A percentile compares a stretch with the other conserved stretches of the same genome.
phyloP scores from a whole-genome alignment of 2,888 invertebrate species.

The Tetragnatha montana region DNA sequence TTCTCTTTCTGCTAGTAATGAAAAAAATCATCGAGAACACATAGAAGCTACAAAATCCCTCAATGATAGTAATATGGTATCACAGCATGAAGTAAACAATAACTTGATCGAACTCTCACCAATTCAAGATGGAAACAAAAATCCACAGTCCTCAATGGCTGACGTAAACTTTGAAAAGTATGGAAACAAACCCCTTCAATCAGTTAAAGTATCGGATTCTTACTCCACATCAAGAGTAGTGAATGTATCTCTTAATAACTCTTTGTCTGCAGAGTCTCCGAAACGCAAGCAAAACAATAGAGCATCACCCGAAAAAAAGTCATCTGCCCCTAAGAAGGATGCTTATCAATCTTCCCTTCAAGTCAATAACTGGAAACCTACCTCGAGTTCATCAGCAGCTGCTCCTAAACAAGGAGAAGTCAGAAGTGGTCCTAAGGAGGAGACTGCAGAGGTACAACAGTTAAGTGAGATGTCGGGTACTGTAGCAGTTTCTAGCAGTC shows the following conservation, averaged over 20 bases:
- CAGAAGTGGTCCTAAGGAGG: background rate
- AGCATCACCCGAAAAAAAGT: background rate
- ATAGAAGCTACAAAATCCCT: constrained; percentile 67
- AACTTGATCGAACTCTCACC: constrained; percentile 20
- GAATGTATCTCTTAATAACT: constrained; percentile 35
- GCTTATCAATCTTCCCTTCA: background rate
- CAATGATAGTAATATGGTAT: constrained; percentile 63
- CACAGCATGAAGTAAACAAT: constrained; percentile 53
- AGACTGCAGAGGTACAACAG: constrained; percentile 4
- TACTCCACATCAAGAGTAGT: constrained; percentile 18
- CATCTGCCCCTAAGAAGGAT: background rate
- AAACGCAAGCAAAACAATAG: background rate
- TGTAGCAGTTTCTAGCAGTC: background rate
- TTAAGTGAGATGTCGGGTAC: constrained; percentile 54
- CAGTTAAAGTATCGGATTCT: background rate
- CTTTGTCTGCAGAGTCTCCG: constrained; percentile 25
- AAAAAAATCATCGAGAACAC: constrained; percentile 68
- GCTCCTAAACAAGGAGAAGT: background rate
- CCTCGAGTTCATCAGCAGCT: background rate
- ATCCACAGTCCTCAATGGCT: constrained; percentile 3
- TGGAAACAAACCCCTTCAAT: background rate
- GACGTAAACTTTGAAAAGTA: background rate
- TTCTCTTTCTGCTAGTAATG: constrained; percentile 55
- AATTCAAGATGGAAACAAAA: constrained; percentile 31
- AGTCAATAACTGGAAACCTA: background rate